These are phyloP conservation scores for Cheiracanthium punctorium DNA, from an alignment of 2,888 invertebrate species.

Conservation along the genomic window DNA sequence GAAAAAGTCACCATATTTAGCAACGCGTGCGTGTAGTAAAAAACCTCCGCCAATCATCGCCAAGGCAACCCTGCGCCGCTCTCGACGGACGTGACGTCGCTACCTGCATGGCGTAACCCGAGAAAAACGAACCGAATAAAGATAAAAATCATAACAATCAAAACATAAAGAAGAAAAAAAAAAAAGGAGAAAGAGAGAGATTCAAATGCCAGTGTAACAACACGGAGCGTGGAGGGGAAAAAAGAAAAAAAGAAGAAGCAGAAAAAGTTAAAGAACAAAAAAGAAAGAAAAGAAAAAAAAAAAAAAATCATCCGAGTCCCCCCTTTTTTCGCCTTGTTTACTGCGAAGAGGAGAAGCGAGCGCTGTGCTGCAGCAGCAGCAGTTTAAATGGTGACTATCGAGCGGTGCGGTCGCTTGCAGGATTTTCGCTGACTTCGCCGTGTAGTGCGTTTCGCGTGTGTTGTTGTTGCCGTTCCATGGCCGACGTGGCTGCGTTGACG, in stretches of 20 bases:
- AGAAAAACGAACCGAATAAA: slow-evolving; percentile 35
- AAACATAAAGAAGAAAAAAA: too few species aligned
- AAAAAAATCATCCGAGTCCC: slow-evolving; percentile 17
- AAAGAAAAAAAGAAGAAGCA: slow-evolving; percentile 24
- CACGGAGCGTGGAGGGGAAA: slow-evolving; percentile 28
- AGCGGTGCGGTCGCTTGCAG: slow-evolving; percentile 25
- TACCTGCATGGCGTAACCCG: slow-evolving; percentile 62
- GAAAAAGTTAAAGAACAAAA: slow-evolving; percentile 22
- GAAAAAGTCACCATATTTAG: neutral
- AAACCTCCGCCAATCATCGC: slow-evolving; percentile 7
- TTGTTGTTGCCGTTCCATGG: too few species aligned
- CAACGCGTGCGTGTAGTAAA: neutral
- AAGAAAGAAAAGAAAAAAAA: slow-evolving; percentile 1
- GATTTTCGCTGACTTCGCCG: neutral
- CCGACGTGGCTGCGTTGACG: slow-evolving; percentile 46
- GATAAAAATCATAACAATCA: slow-evolving; percentile 22
- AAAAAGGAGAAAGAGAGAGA: slow-evolving; percentile 21
- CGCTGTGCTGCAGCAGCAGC: too few species aligned
- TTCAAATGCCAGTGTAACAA: slow-evolving; percentile 50
- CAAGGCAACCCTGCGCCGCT: slow-evolving; percentile 41
- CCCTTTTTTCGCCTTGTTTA: slow-evolving; percentile 50
- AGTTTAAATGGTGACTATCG: slow-evolving; percentile 45
- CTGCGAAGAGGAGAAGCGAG: slow-evolving; percentile 20
- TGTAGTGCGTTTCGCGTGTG: too few species aligned
- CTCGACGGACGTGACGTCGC: slow-evolving; percentile 55